A percentile compares a stretch with the other conserved stretches of the same genome.
Evolutionary conservation across 2,113 vertebrate genomes (phyloP).

Genomic region (Willisornis vidua): DNA sequence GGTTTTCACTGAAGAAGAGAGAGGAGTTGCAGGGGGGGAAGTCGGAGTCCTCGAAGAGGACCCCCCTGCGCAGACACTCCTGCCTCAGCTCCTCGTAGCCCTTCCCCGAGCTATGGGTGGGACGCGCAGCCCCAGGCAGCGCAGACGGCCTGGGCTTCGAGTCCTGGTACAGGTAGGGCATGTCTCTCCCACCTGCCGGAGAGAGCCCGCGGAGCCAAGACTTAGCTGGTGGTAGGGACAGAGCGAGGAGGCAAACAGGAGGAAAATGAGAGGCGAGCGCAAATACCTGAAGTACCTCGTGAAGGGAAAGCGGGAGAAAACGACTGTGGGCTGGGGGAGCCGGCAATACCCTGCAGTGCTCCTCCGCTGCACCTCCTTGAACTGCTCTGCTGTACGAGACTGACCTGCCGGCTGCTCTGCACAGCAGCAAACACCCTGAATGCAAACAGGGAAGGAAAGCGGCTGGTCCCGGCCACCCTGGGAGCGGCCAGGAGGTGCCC

Average conservation of each 20-base stretch:
- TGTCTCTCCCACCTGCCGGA: conserved; percentile 25
- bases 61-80: conserved; percentile 75
- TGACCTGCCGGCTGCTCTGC: background rate
- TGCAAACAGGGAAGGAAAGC: conserved; percentile 51
- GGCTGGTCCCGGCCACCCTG: rapidly evolving
- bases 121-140: background rate
- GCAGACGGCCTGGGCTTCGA: background rate
- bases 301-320: background rate
- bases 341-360: background rate
- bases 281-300: background rate
- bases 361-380: background rate
- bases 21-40: conserved; percentile 83
- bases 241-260: background rate
- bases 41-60: conserved; percentile 88
- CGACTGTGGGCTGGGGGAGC: background rate
- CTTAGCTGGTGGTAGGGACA: background rate
- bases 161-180: conserved; percentile 76
- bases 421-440: conserved; percentile 46
- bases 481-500: background rate
- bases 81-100: conserved; percentile 80
- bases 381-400: background rate
- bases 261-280: background rate
- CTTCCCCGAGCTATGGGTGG: conserved; percentile 79
- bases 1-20: conserved; percentile 87
- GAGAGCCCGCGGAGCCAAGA: background rate